phyloP scores from a whole-genome alignment of 2,888 invertebrate species.

The Melinopterus prodromus region DNA sequence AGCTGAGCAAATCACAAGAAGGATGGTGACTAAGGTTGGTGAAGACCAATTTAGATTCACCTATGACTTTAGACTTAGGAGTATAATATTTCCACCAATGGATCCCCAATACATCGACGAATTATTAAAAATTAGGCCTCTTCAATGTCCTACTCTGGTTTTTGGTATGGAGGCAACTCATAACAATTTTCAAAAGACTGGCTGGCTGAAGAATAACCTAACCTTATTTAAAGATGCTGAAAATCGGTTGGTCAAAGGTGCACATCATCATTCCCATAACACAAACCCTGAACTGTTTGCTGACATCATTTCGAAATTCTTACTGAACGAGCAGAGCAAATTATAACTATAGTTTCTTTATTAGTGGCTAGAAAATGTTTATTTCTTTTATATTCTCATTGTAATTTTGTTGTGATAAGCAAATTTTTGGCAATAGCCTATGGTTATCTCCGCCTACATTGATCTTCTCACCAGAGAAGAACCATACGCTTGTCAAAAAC shows the following conservation, averaged over 20 bases:
- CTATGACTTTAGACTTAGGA: slow-evolving; percentile 15
- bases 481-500: no score
- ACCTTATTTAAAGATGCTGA: slow-evolving; percentile 20
- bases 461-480: no score
- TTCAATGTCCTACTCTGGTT: slow-evolving; percentile 24
- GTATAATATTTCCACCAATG: slow-evolving; percentile 23
- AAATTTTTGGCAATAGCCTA: no score
- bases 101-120: slow-evolving; percentile 22
- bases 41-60: background rate
- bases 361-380: background rate
- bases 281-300: slow-evolving; percentile 28
- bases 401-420: no score
- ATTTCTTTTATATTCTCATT: no score
- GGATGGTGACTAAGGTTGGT: slow-evolving; percentile 26
- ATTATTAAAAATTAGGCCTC: slow-evolving; percentile 19
- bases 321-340: slow-evolving; percentile 19
- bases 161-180: slow-evolving; percentile 9
- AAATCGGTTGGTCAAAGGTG: slow-evolving; percentile 23
- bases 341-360: background rate
- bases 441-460: no score
- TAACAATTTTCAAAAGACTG: background rate
- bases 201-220: background rate
- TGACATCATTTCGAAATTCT: slow-evolving; percentile 19
- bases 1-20: slow-evolving; percentile 25
- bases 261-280: slow-evolving; percentile 30